Evolutionary conservation across 2,888 invertebrate species (phyloP).

Genomic region (Drosophila subquinaria): DNA sequence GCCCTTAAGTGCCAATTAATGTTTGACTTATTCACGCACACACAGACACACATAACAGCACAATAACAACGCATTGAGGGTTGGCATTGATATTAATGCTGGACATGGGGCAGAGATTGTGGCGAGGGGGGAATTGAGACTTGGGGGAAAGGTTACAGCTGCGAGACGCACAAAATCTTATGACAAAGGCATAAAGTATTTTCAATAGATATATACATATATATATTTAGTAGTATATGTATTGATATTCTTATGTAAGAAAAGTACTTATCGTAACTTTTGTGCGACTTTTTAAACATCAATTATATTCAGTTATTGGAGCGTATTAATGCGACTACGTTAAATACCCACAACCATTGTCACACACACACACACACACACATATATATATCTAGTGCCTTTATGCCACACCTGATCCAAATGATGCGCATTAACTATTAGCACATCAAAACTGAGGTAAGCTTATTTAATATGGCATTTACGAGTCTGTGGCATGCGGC

Average conservation of each 20-base stretch:
- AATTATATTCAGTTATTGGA: conserved; percentile 73
- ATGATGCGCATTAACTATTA: conserved; percentile 51
- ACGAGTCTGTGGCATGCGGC: conserved; percentile 38
- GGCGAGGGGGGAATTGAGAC: neutral
- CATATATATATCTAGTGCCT: conserved; percentile 8
- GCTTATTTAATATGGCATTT: conserved; percentile 45
- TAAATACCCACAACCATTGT: conserved; percentile 34
- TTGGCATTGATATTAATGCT: conserved; percentile 30
- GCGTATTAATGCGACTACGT: conserved; percentile 69
- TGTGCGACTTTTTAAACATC: conserved; percentile 69
- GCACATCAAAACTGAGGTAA: conserved; percentile 32
- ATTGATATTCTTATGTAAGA: conserved; percentile 14
- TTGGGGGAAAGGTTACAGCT: conserved; percentile 65
- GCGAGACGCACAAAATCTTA: conserved; percentile 69
- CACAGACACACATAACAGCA: conserved; percentile 19
- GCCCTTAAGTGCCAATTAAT: conserved; percentile 78
- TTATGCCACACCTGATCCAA: conserved; percentile 47
- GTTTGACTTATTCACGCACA: conserved; percentile 63
- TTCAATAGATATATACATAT: conserved; percentile 48
- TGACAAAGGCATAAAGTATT: conserved; percentile 60
- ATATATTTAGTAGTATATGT: conserved; percentile 6
- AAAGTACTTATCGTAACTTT: conserved; percentile 71
- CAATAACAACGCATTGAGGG: conserved; percentile 30
- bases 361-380: conserved; percentile 6
- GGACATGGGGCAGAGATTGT: conserved; percentile 28